These are phyloP conservation scores for Leucozona laternaria DNA, from an alignment of 2,888 invertebrate species.

Conservation along the genomic window DNA sequence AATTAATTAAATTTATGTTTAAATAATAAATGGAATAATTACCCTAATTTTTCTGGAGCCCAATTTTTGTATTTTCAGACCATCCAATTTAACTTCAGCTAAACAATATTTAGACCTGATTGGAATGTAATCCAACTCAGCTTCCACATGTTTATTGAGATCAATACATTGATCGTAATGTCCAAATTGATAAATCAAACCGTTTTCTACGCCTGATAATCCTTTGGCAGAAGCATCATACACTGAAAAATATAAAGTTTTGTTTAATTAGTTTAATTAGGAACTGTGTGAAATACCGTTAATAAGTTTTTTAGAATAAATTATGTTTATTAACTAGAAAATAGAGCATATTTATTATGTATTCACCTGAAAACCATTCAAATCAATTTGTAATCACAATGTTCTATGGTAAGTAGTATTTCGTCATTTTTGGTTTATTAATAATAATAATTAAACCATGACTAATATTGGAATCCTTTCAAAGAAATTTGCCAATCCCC, in stretches of 20 bases:
- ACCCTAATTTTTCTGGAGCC: conserved; percentile 76
- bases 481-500: not conserved
- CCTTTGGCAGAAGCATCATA: conserved; percentile 90
- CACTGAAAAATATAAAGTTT: conserved; percentile 84
- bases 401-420: too few species aligned
- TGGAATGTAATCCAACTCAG: conserved; percentile 29
- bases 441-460: not conserved
- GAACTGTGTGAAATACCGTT: too few species aligned
- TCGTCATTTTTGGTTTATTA: too few species aligned
- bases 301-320: too few species aligned
- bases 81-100: conserved; percentile 84
- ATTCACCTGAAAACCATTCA: too few species aligned
- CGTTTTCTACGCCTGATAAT: conserved; percentile 88
- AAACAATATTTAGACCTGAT: conserved; percentile 86
- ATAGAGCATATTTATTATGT: too few species aligned
- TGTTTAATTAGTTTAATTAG: not conserved
- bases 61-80: conserved; percentile 74
- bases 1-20: not conserved
- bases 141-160: conserved; percentile 31
- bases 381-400: too few species aligned
- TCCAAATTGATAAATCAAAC: conserved; percentile 88
- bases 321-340: too few species aligned
- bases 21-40: conserved; percentile 1
- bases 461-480: not conserved
- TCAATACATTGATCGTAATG: conserved; percentile 89